Evolutionary conservation across 2,888 invertebrate genomes (phyloP).

Genomic region (Sphaerophoria taeniata): DNA sequence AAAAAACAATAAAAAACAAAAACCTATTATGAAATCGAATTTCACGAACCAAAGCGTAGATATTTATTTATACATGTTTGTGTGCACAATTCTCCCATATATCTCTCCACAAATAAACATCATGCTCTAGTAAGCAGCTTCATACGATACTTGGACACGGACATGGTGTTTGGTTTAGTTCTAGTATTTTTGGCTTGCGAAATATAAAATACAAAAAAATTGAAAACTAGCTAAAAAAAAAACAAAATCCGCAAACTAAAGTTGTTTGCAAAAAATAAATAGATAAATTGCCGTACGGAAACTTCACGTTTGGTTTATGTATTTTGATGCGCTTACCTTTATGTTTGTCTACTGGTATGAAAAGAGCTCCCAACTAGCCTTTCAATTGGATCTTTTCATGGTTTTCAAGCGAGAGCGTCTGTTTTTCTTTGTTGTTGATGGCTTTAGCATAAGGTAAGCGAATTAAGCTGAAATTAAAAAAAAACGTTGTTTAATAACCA

Average conservation of each 20-base stretch:
- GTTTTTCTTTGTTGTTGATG: constrained; percentile 15
- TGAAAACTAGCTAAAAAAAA: background rate
- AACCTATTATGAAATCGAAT: constrained; percentile 66
- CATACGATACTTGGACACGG: constrained; percentile 5
- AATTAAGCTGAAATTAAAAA: constrained; percentile 15
- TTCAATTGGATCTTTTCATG: constrained; percentile 61
- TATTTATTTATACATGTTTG: background rate
- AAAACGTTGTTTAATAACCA: background rate
- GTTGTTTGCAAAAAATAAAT: constrained; percentile 14
- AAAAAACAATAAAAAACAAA: constrained; percentile 37
- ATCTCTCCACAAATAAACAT: constrained; percentile 1
- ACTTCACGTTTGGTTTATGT: constrained; percentile 39
- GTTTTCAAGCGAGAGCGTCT: constrained; percentile 27
- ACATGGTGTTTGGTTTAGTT: constrained; percentile 25
- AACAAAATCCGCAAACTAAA: constrained; percentile 29
- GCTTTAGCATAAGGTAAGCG: background rate
- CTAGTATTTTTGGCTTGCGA: constrained; percentile 24
- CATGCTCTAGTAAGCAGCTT: constrained; percentile 57
- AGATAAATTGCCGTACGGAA: constrained; percentile 48
- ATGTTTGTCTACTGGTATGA: constrained; percentile 5
- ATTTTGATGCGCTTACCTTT: constrained; percentile 65
- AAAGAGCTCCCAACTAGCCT: constrained; percentile 34
- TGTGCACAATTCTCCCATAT: background rate
- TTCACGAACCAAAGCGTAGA: constrained; percentile 30
- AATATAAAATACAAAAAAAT: no score